Evolutionary conservation across 2,797 vertebrate genomes (phyloP).

Genomic region (Hoplostethus atlanticus): DNA sequence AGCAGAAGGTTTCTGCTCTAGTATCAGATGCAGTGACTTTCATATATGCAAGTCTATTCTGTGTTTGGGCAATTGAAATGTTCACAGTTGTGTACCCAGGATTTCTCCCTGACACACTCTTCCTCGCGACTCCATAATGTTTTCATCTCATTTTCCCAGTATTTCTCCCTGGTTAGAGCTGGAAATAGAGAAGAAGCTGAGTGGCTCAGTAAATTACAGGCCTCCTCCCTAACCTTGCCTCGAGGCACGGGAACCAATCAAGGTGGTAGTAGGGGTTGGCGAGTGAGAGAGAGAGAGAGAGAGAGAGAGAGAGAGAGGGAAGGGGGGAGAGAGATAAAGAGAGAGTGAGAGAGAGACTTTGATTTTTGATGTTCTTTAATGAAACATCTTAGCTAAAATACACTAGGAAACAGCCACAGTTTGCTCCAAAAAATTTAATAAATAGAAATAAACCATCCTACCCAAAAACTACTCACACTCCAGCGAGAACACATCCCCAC

Average conservation of each 20-base stretch:
- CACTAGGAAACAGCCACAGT: too few relatives aligned
- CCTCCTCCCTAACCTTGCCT: constrained; percentile 6
- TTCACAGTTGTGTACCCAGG: constrained; percentile 12
- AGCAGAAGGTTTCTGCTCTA: too few relatives aligned
- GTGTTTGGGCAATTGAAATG: constrained; percentile 19
- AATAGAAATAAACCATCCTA: too few relatives aligned
- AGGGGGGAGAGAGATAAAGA: too few relatives aligned
- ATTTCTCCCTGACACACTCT: not conserved
- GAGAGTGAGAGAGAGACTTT: too few relatives aligned
- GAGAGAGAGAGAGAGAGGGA: too few relatives aligned
- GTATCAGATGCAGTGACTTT: not conserved
- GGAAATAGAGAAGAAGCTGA: constrained; percentile 29
- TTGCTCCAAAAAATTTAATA: too few relatives aligned
- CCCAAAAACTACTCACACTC: too few relatives aligned
- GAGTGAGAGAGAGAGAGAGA: constrained; percentile 5
- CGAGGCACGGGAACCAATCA: not conserved
- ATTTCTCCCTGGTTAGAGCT: constrained; percentile 28
- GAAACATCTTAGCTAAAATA: too few relatives aligned
- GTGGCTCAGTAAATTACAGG: constrained; percentile 31
- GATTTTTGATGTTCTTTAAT: too few relatives aligned
- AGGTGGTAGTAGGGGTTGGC: constrained; percentile 8
- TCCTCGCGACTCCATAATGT: constrained; percentile 25
- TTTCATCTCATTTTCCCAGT: constrained; percentile 24
- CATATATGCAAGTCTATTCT: not conserved
- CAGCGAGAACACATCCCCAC: too few relatives aligned